A percentile compares a stretch with the other conserved stretches of the same genome.
phyloP scores from a whole-genome alignment of 2,113 vertebrate genomes.

The Anseranas semipalmata region DNA sequence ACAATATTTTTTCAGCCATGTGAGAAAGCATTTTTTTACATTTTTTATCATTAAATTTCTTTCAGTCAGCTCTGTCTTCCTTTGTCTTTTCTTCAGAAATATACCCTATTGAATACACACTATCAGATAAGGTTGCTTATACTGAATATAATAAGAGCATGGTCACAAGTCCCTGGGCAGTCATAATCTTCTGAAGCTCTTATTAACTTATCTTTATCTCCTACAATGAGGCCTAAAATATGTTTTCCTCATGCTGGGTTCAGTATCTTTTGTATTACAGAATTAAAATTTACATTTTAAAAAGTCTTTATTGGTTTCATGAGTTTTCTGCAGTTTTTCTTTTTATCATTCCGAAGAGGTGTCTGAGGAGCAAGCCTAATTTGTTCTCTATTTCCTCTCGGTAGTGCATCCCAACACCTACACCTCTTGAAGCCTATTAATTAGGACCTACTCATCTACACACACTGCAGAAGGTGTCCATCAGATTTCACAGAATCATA shows the following conservation, averaged over 20 bases:
- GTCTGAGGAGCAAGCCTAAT: not conserved
- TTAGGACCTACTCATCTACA: not conserved
- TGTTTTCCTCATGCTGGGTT: not conserved
- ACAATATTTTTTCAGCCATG: not conserved
- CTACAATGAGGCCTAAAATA: not conserved
- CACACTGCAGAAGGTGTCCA: rapidly evolving
- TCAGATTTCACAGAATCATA: not conserved
- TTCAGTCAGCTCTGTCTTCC: not conserved
- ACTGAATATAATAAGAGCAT: not conserved
- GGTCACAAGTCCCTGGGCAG: not conserved
- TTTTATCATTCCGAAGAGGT: not conserved
- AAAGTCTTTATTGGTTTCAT: not conserved
- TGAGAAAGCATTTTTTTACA: not conserved
- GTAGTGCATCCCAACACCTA: not conserved
- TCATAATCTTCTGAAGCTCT: not conserved
- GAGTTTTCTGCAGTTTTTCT: not conserved
- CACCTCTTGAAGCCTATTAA: not conserved
- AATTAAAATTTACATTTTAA: not conserved
- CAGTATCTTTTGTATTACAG: not conserved
- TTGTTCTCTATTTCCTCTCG: not conserved
- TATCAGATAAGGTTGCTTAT: not conserved
- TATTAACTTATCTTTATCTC: not conserved
- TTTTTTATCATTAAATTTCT: not conserved
- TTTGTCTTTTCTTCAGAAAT: not conserved
- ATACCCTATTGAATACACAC: not conserved